A percentile compares a stretch with the other conserved stretches of the same genome.
phyloP scores from a whole-genome alignment of 37 sponge, comb jelly and placozoan genomes.

The Agelas oroides region DNA sequence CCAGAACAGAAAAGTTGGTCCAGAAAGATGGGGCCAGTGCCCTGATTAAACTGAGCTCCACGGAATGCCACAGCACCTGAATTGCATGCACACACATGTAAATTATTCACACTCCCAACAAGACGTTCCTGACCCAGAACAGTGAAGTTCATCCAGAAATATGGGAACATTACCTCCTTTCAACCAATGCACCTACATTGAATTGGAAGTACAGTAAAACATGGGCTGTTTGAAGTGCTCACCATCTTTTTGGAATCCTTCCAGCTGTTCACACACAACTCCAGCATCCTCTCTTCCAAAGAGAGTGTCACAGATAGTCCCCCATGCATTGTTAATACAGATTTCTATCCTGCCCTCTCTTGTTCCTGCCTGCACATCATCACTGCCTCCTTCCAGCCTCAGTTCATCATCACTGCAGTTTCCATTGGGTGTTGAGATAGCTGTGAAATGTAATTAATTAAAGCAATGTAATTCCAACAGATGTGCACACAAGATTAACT shows the following conservation, averaged over 20 bases:
- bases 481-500: too few species aligned
- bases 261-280: not conserved
- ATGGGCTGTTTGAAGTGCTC: not conserved
- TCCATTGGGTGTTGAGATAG: not conserved
- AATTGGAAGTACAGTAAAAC: too few species aligned
- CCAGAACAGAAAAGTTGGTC: too few species aligned
- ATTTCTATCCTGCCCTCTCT: constrained; percentile 15
- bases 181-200: too few species aligned
- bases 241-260: not conserved
- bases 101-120: too few species aligned
- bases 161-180: too few species aligned
- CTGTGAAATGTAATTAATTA: too few species aligned
- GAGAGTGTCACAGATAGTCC: not conserved
- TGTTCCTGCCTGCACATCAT: not conserved
- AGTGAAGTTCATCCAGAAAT: too few species aligned
- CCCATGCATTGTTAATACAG: constrained; percentile 39
- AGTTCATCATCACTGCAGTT: constrained; percentile 16
- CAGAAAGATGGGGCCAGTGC: constrained; percentile 47
- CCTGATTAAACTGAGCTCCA: constrained; percentile 1
- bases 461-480: too few species aligned
- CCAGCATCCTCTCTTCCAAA: not conserved
- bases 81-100: too few species aligned
- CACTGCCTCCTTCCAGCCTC: not conserved
- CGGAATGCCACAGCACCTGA: not conserved
- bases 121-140: too few species aligned